These are phyloP conservation scores for Temnothorax unifasciatus DNA, from an alignment of 2,888 invertebrate species.

Conservation along the genomic window DNA sequence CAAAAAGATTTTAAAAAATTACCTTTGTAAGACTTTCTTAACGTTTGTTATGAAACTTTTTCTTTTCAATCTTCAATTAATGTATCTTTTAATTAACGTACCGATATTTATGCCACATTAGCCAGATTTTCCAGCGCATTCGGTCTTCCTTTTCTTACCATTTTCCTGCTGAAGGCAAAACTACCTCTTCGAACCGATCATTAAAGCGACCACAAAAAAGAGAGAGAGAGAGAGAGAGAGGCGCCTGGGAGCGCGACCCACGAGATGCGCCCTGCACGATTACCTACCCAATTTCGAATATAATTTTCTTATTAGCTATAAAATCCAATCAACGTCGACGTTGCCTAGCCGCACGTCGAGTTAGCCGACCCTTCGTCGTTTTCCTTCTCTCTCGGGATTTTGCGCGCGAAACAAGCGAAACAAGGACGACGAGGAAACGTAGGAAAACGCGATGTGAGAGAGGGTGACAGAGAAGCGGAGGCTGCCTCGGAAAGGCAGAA, in stretches of 20 bases:
- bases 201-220: conserved; percentile 42
- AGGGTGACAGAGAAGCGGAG: conserved; percentile 32
- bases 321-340: conserved; percentile 84
- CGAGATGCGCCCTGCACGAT: conserved; percentile 77
- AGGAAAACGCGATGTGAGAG: conserved; percentile 41
- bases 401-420: conserved; percentile 21
- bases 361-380: conserved; percentile 64
- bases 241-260: conserved; percentile 63
- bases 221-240: conserved; percentile 26
- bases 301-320: conserved; percentile 86
- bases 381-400: conserved; percentile 50
- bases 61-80: too few species aligned
- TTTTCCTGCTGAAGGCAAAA: conserved; percentile 29
- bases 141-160: conserved; percentile 28
- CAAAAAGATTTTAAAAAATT: not conserved
- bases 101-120: conserved; percentile 30
- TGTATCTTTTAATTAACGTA: conserved; percentile 21
- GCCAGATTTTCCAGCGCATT: conserved; percentile 36
- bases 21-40: not conserved
- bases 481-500: conserved; percentile 53
- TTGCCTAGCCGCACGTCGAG: conserved; percentile 70
- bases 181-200: conserved; percentile 37
- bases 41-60: not conserved
- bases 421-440: conserved; percentile 35
- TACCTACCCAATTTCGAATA: conserved; percentile 85